These are phyloP conservation scores for Cryptocephalus moraei DNA, from an alignment of 2,888 invertebrate genomes.

Conservation along the genomic window DNA sequence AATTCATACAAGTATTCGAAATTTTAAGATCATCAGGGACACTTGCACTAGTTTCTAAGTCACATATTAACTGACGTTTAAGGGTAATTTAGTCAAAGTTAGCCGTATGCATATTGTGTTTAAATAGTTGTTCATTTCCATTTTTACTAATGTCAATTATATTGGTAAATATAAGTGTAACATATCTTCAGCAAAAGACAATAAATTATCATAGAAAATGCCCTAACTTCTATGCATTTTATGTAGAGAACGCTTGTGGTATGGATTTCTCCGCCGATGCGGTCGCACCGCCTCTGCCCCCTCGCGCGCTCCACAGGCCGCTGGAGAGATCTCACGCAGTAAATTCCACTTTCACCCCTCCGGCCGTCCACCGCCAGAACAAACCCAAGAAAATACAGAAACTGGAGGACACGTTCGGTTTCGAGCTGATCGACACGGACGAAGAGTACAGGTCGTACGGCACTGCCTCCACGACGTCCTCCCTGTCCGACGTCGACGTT, in stretches of 20 bases:
- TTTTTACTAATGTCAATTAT: too few species aligned
- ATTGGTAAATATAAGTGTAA: too few species aligned
- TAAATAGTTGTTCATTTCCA: too few species aligned
- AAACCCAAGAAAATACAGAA: constrained; percentile 59
- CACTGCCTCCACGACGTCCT: constrained; percentile 17
- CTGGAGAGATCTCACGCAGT: constrained; percentile 48
- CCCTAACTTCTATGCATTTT: too few species aligned
- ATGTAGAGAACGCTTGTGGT: constrained; percentile 16
- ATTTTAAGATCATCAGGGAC: too few species aligned
- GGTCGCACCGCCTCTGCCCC: constrained; percentile 51
- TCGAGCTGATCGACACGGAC: constrained; percentile 76
- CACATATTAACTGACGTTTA: too few species aligned
- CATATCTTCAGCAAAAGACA: too few species aligned
- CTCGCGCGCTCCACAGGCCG: constrained; percentile 61
- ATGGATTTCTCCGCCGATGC: constrained; percentile 12
- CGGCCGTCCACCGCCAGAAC: constrained; percentile 56
- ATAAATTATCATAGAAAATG: too few species aligned
- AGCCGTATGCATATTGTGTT: too few species aligned
- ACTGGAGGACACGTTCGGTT: constrained; percentile 70
- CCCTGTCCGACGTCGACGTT: constrained; percentile 18
- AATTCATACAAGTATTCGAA: too few species aligned
- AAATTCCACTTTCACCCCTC: constrained; percentile 41
- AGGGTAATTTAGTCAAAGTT: too few species aligned
- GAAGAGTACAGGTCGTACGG: constrained; percentile 42
- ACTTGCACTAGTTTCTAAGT: too few species aligned